A percentile compares a stretch with the other conserved stretches of the same genome.
Conservation (phyloP, 2,797 vertebrate genomes). For the Sitta carolinensis region DNA sequence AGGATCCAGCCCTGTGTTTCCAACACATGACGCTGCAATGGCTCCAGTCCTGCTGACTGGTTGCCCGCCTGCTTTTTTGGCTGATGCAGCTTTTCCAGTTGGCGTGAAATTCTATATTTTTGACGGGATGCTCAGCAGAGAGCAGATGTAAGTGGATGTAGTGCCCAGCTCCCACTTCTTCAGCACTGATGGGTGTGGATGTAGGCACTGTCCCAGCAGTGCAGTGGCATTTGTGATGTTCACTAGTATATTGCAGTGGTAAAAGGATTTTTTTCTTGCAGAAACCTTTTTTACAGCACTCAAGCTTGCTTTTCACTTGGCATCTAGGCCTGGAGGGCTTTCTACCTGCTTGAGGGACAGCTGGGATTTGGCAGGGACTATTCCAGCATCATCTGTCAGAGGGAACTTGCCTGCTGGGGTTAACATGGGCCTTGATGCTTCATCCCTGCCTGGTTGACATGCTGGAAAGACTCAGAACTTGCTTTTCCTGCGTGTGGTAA, state of each 20-base stretch:
- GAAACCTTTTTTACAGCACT: not conserved
- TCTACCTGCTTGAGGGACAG: not conserved
- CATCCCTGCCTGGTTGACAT: accelerated
- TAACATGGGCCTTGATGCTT: not conserved
- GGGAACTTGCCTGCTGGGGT: not conserved
- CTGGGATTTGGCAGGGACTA: not conserved
- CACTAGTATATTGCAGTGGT: not conserved
- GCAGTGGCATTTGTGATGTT: not conserved
- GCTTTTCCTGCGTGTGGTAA: not conserved
- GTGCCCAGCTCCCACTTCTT: not conserved
- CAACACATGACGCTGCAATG: accelerated
- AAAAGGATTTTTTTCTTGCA: not conserved
- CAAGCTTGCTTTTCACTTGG: accelerated
- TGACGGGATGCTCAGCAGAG: accelerated
- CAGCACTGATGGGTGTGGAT: accelerated
- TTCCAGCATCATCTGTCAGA: not conserved
- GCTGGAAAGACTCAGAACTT: not conserved
- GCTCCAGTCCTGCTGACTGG: not conserved
- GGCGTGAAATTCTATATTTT: accelerated
- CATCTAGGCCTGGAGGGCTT: not conserved
- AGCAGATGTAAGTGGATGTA: not conserved
- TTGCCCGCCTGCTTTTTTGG: not conserved
- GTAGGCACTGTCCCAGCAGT: not conserved
- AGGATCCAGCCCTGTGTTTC: accelerated
- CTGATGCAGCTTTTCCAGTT: not conserved